Evolutionary conservation across 1,140 invertebrate genomes (phyloP), one percentile per base, ranked within the genome.

Genomic region (Ceratina calcarata): DNA sequence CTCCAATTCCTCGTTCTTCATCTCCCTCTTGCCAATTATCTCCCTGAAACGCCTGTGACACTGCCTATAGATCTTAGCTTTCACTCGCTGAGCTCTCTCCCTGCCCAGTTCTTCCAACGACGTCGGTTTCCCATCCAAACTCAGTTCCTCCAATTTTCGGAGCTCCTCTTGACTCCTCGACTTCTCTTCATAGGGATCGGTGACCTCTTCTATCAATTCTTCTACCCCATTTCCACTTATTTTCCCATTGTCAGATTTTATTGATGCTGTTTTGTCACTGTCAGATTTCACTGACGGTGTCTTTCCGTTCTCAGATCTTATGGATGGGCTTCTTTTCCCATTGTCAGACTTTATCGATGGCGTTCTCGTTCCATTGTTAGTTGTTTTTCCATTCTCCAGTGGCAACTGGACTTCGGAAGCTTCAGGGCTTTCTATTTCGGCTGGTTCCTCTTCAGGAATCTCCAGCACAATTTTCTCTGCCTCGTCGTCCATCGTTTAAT

Each of bases 11-110:
- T 93, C 93, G 78, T 95, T 94, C 45, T 92, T 93, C 58, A 94
- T 93, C 86, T 96, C 95, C 7, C 94, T 94, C 64, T 93, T 93
- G 18, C 89, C 90, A 0, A 95, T 91, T 70, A 94, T 91, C 0
- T 90, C 80, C 13, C 86, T 75, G 51, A 91, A 84, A 18, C 86
- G 82, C 37, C 82, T 82, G n/a, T 89, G 82, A 64, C 84, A 88
- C 13, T 70, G 73, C 2, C 75, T 66, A 10, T 62, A 8, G n/a
- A 27, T 13, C 24, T 69, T 12, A 12, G 1, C 15, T 10, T 64
- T 37, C 3, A 18, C 0, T 2, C 18, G 12, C 10, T 16, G 49
- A 1, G 7, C 4, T 2, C 27, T 32, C 3, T 53, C 57, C n/a
- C 20, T 37, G 1, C 15, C 6, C 13, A 74, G n/a, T 2, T 58